Conservation (phyloP, 2,797 vertebrate genomes). For the Potorous gilbertii region DNA sequence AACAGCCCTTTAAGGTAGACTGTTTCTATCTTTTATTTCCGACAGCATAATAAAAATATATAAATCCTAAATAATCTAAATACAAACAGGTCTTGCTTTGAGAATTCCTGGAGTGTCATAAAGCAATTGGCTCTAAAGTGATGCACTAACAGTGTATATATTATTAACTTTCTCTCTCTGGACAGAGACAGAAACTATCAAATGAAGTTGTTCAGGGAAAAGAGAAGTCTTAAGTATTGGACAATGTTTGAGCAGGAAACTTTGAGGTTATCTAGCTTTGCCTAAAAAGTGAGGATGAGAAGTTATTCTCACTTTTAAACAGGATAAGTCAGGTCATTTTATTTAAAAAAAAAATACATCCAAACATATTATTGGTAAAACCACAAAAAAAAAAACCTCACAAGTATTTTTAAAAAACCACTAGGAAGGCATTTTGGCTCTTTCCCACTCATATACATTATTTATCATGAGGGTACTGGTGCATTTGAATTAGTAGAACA, state of each 20-base stretch:
- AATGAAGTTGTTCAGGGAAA: neutral
- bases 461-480: neutral
- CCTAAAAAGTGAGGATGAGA: neutral
- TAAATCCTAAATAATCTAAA: neutral
- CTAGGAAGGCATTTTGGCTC: neutral
- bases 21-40: neutral
- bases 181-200: neutral
- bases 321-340: neutral
- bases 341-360: neutral
- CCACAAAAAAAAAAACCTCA: neutral
- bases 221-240: neutral
- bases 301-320: neutral
- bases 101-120: neutral
- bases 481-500: neutral
- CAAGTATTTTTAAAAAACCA: neutral
- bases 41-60: neutral
- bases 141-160: neutral
- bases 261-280: neutral
- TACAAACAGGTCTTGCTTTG: neutral
- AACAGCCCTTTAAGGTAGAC: rapidly evolving
- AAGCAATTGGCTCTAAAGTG: neutral
- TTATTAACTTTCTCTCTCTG: neutral
- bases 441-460: neutral
- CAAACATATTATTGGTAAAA: neutral
- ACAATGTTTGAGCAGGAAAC: neutral